Evolutionary conservation across 2,797 vertebrate genomes (phyloP).

Genomic region (Mallotus villosus): DNA sequence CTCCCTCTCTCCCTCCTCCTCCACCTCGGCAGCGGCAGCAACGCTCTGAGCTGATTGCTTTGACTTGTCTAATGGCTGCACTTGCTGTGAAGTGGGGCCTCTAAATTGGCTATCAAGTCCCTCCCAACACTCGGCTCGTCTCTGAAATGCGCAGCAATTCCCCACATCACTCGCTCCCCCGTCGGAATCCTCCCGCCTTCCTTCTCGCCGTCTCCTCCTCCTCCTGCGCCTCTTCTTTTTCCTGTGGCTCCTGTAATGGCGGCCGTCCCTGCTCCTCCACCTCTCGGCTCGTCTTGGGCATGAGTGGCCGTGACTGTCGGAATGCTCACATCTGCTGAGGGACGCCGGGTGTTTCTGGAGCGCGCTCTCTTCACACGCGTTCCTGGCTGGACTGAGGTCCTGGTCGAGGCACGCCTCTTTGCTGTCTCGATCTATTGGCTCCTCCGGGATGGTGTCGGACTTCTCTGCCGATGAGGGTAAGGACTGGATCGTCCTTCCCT

Average conservation of each 20-base stretch:
- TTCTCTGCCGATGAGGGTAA: slow-evolving; percentile 15
- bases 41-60: slow-evolving; percentile 54
- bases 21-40: not conserved
- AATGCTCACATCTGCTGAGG: slow-evolving; percentile 58
- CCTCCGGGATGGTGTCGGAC: slow-evolving; percentile 20
- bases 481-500: slow-evolving; percentile 44
- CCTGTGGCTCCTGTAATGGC: slow-evolving; percentile 71
- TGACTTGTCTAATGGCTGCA: slow-evolving; percentile 55
- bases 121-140: slow-evolving; percentile 35
- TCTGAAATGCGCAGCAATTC: slow-evolving; percentile 44
- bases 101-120: slow-evolving; percentile 54
- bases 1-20: not conserved
- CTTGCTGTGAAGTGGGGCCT: slow-evolving; percentile 49
- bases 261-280: slow-evolving; percentile 64
- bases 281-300: slow-evolving; percentile 61
- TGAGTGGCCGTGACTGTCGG: slow-evolving; percentile 51
- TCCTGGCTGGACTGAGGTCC: slow-evolving; percentile 24
- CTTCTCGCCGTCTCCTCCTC: slow-evolving; percentile 25
- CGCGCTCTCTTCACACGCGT: slow-evolving; percentile 29
- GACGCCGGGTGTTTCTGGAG: slow-evolving; percentile 23
- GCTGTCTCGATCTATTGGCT: slow-evolving; percentile 31
- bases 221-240: slow-evolving; percentile 72
- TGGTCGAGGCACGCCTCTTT: slow-evolving; percentile 25
- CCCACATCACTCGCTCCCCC: slow-evolving; percentile 38
- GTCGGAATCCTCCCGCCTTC: slow-evolving; percentile 41